Percentiles rank a stretch among this genome's conserved stretches.
Conservation (phyloP, 2,888 invertebrate genomes). For the Micoletzkya japonica region DNA sequence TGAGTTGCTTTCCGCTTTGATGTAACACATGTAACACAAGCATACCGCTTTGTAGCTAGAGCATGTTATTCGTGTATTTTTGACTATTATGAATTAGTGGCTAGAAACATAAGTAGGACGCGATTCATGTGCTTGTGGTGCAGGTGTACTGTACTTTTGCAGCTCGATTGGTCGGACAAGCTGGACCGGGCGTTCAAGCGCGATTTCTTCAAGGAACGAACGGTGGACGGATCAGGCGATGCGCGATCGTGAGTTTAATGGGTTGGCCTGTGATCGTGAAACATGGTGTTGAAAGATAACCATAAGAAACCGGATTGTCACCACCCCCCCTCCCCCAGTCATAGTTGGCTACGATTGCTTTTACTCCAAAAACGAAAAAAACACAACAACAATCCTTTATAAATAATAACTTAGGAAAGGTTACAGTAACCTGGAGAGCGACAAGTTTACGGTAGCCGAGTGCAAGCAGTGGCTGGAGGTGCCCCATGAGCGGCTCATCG, state of each 20-base stretch:
- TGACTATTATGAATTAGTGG: too few relatives aligned
- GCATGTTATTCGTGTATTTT: too few relatives aligned
- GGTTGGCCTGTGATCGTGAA: too few relatives aligned
- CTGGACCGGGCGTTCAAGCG: constrained; percentile 25
- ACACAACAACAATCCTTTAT: not conserved
- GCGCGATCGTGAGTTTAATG: too few relatives aligned
- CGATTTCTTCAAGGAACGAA: constrained; percentile 31
- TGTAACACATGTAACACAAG: too few relatives aligned
- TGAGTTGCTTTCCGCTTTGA: too few relatives aligned
- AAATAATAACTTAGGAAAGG: not conserved
- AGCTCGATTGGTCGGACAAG: constrained; percentile 31
- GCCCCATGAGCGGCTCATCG: constrained; percentile 26
- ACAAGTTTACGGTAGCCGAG: constrained; percentile 12
- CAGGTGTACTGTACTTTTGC: too few relatives aligned
- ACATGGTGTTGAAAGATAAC: too few relatives aligned
- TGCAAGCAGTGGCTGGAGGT: constrained; percentile 29
- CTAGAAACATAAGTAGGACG: too few relatives aligned
- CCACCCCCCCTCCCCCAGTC: not conserved
- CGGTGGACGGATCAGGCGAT: not conserved
- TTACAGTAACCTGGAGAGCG: constrained; percentile 22
- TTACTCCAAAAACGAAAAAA: not conserved
- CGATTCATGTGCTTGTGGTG: too few relatives aligned
- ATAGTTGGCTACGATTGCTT: not conserved
- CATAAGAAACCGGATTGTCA: not conserved
- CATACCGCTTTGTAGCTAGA: too few relatives aligned